Percentiles rank a stretch among this genome's conserved stretches.
Evolutionary conservation across 2,888 invertebrate species (phyloP).

Genomic region (Clistopyga incitator): DNA sequence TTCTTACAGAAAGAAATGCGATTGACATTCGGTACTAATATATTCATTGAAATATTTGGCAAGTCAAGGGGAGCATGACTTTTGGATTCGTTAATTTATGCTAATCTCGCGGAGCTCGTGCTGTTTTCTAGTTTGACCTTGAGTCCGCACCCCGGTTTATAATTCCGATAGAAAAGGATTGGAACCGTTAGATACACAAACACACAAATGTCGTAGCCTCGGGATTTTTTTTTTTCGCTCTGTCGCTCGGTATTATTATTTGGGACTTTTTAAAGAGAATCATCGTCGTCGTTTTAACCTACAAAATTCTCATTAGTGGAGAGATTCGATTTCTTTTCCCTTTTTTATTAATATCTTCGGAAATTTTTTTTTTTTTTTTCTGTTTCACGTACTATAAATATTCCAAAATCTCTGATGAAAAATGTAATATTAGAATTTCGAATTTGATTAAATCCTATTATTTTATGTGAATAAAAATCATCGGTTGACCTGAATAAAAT

Average conservation of each 20-base stretch:
- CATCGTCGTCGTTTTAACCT: too few species aligned
- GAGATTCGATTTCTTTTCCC: neutral
- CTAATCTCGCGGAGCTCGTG: slow-evolving; percentile 29
- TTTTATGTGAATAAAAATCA: too few species aligned
- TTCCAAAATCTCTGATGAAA: too few species aligned
- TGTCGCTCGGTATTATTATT: neutral
- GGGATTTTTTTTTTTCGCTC: neutral
- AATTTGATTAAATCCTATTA: too few species aligned
- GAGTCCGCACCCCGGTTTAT: slow-evolving; percentile 14
- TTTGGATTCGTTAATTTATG: slow-evolving; percentile 42
- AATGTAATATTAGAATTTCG: too few species aligned
- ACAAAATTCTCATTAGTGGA: neutral
- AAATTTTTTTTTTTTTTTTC: too few species aligned
- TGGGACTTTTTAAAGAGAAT: too few species aligned
- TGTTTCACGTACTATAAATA: too few species aligned
- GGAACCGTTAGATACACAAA: neutral
- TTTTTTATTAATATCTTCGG: too few species aligned
- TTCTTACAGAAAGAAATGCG: neutral
- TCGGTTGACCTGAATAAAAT: too few species aligned
- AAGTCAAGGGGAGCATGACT: slow-evolving; percentile 44
- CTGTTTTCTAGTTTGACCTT: slow-evolving; percentile 62
- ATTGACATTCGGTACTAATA: neutral
- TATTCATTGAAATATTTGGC: slow-evolving; percentile 47
- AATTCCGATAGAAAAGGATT: neutral
- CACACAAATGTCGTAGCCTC: neutral